Evolutionary conservation across 2,797 vertebrate species (phyloP).

Genomic region (Arremon brunneinucha): DNA sequence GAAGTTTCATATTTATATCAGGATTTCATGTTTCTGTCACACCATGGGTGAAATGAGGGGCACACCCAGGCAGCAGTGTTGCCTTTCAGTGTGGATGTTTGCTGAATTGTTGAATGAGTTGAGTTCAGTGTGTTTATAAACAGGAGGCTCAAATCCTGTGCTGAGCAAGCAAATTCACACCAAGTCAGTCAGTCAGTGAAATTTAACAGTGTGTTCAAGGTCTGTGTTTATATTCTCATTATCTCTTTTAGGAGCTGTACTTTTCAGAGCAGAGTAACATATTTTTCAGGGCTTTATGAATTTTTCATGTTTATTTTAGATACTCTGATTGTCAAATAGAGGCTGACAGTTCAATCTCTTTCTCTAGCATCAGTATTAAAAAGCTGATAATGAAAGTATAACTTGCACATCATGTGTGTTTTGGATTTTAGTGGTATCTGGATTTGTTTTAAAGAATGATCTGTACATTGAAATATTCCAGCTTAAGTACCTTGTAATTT

Average conservation of each 20-base stretch:
- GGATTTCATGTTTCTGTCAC: rapidly evolving
- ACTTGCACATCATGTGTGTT: background rate
- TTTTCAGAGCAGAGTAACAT: background rate
- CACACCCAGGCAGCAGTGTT: background rate
- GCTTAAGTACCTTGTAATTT: background rate
- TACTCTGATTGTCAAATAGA: background rate
- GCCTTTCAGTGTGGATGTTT: background rate
- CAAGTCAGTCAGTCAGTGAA: background rate
- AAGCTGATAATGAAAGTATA: rapidly evolving
- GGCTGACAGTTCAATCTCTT: background rate
- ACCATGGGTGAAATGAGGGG: background rate
- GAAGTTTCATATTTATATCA: rapidly evolving
- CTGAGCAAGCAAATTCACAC: background rate
- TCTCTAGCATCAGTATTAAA: background rate
- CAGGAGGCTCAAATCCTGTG: background rate
- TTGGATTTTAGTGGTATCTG: background rate
- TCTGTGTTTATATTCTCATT: background rate
- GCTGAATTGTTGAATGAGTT: background rate
- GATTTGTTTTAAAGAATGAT: background rate
- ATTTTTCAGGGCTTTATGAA: background rate
- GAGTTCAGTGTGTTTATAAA: background rate
- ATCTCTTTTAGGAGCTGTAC: background rate
- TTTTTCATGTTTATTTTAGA: background rate
- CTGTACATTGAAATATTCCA: background rate
- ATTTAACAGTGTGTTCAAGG: background rate